A percentile compares a stretch with the other conserved stretches of the same genome.
phyloP scores from a whole-genome alignment of 2,888 invertebrate genomes.

The Yponomeuta evonymella region DNA sequence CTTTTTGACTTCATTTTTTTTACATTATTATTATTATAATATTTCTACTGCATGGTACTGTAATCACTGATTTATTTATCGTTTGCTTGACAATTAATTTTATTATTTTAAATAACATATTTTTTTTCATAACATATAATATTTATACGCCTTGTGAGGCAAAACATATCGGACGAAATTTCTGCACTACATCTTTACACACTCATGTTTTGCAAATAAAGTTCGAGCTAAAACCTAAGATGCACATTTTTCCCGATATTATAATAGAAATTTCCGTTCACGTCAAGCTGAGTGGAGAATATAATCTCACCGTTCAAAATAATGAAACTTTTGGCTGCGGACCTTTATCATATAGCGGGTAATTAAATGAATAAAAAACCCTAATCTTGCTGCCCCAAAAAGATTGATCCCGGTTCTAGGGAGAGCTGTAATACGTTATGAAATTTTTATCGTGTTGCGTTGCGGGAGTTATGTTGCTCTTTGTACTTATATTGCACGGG shows the following conservation, averaged over 20 bases:
- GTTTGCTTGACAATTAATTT: too few species aligned
- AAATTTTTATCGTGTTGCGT: neutral
- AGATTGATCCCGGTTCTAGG: slow-evolving; percentile 5
- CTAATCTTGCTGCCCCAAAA: neutral
- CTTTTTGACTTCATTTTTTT: too few species aligned
- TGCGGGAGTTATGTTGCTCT: neutral
- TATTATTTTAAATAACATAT: too few species aligned
- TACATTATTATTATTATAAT: too few species aligned
- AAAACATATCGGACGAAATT: too few species aligned
- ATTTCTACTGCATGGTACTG: too few species aligned
- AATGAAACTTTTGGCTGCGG: neutral
- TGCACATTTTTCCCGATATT: neutral
- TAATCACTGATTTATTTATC: too few species aligned
- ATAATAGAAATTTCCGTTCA: neutral
- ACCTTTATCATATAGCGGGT: neutral
- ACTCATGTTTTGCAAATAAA: too few species aligned
- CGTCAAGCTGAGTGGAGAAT: neutral
- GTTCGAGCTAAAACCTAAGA: too few species aligned
- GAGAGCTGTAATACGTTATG: neutral
- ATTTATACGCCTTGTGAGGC: too few species aligned
- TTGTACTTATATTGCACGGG: neutral
- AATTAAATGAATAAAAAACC: neutral
- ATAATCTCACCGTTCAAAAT: neutral
- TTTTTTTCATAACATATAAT: too few species aligned
- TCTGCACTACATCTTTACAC: too few species aligned